Conservation (phyloP, 1,140 invertebrate genomes). For the Lamellibrachia luymesi region DNA sequence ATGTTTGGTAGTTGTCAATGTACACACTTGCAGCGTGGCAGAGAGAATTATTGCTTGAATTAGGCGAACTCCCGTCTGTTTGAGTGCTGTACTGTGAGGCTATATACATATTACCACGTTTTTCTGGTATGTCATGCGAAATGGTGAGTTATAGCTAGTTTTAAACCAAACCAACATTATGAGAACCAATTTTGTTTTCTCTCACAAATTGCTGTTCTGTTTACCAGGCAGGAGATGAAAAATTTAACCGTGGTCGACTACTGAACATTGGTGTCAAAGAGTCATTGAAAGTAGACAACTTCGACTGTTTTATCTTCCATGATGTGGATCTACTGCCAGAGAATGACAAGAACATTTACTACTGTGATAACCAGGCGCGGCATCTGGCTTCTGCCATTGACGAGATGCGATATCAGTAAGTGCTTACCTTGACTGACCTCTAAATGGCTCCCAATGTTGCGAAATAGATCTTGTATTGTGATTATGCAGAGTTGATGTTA, state of each 20-base stretch:
- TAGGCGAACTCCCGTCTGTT: too few species aligned
- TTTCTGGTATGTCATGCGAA: neutral
- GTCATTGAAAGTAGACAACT: conserved; percentile 37
- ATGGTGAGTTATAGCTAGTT: neutral
- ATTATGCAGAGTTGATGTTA: too few species aligned
- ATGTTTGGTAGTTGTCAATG: too few species aligned
- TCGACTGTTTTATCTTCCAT: conserved; percentile 34
- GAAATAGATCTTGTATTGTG: too few species aligned
- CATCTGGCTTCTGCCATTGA: conserved; percentile 27
- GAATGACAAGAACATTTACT: conserved; percentile 32
- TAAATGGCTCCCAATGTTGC: too few species aligned
- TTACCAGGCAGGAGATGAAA: conserved; percentile 39
- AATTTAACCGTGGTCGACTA: conserved; percentile 52
- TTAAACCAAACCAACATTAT: neutral
- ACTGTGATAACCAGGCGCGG: conserved; percentile 45
- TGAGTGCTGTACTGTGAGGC: too few species aligned
- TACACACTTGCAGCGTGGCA: too few species aligned
- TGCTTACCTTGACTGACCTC: conserved; percentile 47
- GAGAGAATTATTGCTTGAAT: too few species aligned
- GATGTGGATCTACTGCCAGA: conserved; percentile 33
- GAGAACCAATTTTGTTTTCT: neutral
- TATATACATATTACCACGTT: too few species aligned
- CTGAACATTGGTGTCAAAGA: conserved; percentile 53
- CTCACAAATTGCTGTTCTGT: neutral
- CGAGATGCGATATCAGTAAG: conserved; percentile 22